Base-by-base conservation (phyloP, 2,113 vertebrate genomes). In the Eolophus roseicapilla region DNA sequence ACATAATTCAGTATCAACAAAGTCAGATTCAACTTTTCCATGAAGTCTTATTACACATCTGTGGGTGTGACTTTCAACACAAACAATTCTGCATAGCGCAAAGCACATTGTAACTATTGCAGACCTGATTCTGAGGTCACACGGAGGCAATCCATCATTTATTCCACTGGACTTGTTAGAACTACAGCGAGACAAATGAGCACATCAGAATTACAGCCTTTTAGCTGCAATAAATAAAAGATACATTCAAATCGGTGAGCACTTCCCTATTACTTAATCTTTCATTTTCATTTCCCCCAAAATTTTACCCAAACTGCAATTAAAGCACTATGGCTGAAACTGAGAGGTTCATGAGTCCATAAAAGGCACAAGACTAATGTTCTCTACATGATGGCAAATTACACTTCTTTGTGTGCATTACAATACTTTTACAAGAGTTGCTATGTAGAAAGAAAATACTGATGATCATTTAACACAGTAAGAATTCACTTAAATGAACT, bases 401-500 rank as follows among this genome's bases (percentile, higher is more conserved):
- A 95, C 81, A 88, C 71, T 96, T 95, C 89, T 96, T 96, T 96
- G 95, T 96, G 90, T 28, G 35, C 84, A 73, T 96, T 96, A 96
- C 85, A 95, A 91, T 92, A 92, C 94, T 97, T 98, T 98, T 90
- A 95, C 84, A 96, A 73, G 96, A 95, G 94, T 95, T 97, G 95
- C 95, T 97, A 98, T 89, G 96, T 96, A 98, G 96, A 96, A 93
- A 90, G 92, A 97, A 98, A 97, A 97, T 96, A 97, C 92, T 91
- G 87, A 97, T 82, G 92, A 93, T 91, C 93, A 91, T 97, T 98
- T 98, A 98, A 97, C 97, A 97, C 79, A 94, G 96, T 95, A 96
- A 97, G 88, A 97, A 97, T 97, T 98, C 97, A 97, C 98, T 97
- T 98, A 97, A 97, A 97, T 97, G 91, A 98, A 96, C 95, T 98